Evolutionary conservation across 2,797 vertebrate genomes (phyloP).

Genomic region (Triplophysa bombifrons): DNA sequence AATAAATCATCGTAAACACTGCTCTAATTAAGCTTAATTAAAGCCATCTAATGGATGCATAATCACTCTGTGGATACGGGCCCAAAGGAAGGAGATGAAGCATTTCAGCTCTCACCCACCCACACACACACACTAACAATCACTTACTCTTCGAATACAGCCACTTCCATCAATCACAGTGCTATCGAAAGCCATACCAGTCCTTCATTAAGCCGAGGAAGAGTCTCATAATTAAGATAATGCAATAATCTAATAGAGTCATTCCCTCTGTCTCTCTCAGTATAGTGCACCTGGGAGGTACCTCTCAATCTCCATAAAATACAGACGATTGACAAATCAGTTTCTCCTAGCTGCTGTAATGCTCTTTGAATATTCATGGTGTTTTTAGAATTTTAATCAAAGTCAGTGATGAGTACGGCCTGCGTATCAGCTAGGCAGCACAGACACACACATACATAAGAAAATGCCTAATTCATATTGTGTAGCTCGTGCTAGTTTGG

Average conservation of each 20-base stretch:
- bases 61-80: constrained; percentile 71
- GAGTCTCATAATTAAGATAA: constrained; percentile 82
- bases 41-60: constrained; percentile 91
- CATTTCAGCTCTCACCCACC: constrained; percentile 66
- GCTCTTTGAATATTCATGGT: constrained; percentile 86
- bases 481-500: constrained; percentile 69
- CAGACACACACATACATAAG: constrained; percentile 49
- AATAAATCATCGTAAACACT: constrained; percentile 94
- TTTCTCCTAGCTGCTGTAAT: constrained; percentile 74
- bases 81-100: constrained; percentile 71
- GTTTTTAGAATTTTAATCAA: constrained; percentile 87
- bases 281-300: constrained; percentile 81
- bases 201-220: constrained; percentile 78
- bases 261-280: constrained; percentile 62
- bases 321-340: constrained; percentile 87
- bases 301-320: constrained; percentile 83
- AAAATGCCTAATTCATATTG: constrained; percentile 86
- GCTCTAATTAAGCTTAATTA: constrained; percentile 98
- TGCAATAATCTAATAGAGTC: constrained; percentile 74
- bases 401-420: constrained; percentile 67
- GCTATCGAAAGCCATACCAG: constrained; percentile 71
- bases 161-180: constrained; percentile 69
- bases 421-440: constrained; percentile 46
- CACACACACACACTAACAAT: constrained; percentile 31
- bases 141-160: constrained; percentile 39